These are phyloP conservation scores for Henricia sp. DNA, from an alignment of 53 echinoderm and acorn worm genomes.

Conservation along the genomic window DNA sequence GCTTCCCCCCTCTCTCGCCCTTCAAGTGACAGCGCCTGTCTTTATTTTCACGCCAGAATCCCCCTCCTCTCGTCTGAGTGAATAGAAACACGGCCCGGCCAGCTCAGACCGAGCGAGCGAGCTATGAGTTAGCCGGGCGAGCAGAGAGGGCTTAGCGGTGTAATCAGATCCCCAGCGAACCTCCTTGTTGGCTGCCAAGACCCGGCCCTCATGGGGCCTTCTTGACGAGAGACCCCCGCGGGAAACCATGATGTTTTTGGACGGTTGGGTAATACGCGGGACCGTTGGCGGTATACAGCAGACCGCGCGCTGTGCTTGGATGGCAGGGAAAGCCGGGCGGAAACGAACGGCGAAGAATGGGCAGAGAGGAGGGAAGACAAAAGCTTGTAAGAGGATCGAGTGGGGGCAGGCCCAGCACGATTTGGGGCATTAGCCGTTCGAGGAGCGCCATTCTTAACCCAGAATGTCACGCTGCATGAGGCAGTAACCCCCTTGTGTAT, in stretches of 20 bases:
- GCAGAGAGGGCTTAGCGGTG: slow-evolving; percentile 40
- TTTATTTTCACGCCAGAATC: neutral
- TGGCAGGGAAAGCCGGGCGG: too few relatives aligned
- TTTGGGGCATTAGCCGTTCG: slow-evolving; percentile 64
- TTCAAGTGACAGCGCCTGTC: slow-evolving; percentile 60
- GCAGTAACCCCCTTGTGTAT: neutral
- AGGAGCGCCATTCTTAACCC: slow-evolving; percentile 54
- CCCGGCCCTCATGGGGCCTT: slow-evolving; percentile 44
- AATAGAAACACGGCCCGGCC: slow-evolving; percentile 49
- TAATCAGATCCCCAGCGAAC: slow-evolving; percentile 34
- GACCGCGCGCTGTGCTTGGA: too few relatives aligned
- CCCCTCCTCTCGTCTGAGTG: neutral
- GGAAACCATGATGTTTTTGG: neutral
- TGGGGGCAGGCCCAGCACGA: slow-evolving; percentile 55
- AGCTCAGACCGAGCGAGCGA: slow-evolving; percentile 2
- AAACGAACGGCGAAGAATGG: neutral
- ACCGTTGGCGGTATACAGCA: neutral
- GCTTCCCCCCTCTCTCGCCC: slow-evolving; percentile 45
- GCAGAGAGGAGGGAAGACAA: slow-evolving; percentile 10
- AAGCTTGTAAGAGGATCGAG: slow-evolving; percentile 46
- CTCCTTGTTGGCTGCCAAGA: slow-evolving; percentile 27
- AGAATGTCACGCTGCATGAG: slow-evolving; percentile 52
- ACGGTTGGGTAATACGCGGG: too few relatives aligned
- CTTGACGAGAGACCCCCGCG: slow-evolving; percentile 37
- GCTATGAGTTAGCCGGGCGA: neutral